Evolutionary conservation across 2,888 invertebrate genomes (phyloP), one percentile per base, ranked within the genome.

Genomic region (Plebejus argus): DNA sequence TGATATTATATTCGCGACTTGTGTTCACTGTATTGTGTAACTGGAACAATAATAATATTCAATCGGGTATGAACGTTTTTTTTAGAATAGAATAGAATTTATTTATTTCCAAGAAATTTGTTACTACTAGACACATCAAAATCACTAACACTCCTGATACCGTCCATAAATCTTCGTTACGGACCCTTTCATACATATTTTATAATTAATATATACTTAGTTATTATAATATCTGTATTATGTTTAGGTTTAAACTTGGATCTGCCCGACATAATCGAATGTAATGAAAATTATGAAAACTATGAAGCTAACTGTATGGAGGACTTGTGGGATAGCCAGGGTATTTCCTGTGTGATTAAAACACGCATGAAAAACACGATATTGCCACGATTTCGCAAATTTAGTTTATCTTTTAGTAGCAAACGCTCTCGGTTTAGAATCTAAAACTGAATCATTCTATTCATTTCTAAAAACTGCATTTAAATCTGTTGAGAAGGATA

Each of bases 281-380:
- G 89, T 86, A 94, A 94, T 91, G 88, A 94, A 91, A 86, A 90
- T 90, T 86, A 90, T 89, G 86, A 92, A 91, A 86, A 90, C 90
- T 86, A 90, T 89, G 86, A 92, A 92, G 85, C 93, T 94, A 89
- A 94, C 92, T 90, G 94, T 94, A 90, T 93, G 93, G 92, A 96
- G 89, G 88, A 95, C 89, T 90, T 94, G 86, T 88, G 95, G 95
- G 83, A 92, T 88, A 84, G 88, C 90, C 86, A 94, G 95, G 90
- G 93, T 93, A 93, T 15, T 15, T 15, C 6, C 28, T 66, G 66
- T 61, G 72, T 39, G 71, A 71, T 23, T 72, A 71, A 0, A 23
- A 61, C 10, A 6, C 28, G 66, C 66, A 66, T 66, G 66, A 66
- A 15, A 10, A 28, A 28, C 1, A 66, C 28, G 0, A 0, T 15